Conservation (phyloP, 2,888 invertebrate genomes). For the Gastracanthus pulcherrimus region DNA sequence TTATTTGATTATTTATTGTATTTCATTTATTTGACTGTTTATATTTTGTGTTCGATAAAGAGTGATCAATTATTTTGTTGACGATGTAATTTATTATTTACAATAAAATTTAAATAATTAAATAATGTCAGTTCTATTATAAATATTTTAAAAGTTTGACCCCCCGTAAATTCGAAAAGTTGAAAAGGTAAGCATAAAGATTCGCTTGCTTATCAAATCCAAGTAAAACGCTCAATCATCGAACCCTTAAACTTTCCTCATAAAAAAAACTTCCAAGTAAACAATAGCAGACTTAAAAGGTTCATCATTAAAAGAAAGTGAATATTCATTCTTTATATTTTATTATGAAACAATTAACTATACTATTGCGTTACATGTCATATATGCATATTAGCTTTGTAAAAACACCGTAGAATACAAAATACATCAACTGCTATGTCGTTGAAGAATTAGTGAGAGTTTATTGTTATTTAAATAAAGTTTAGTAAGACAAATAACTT, state of each 20-base stretch:
- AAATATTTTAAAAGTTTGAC: constrained; percentile 28
- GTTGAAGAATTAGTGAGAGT: constrained; percentile 22
- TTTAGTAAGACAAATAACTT: no score
- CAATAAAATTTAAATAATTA: constrained; percentile 37
- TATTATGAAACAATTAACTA: neutral
- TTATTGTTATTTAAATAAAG: no score
- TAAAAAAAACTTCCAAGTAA: constrained; percentile 32
- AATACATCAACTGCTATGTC: constrained; percentile 44
- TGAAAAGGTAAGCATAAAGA: constrained; percentile 48
- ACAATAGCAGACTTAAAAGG: constrained; percentile 7
- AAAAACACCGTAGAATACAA: constrained; percentile 1
- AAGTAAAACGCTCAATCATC: constrained; percentile 49
- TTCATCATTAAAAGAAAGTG: constrained; percentile 1
- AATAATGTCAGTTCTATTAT: constrained; percentile 26
- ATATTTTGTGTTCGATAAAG: constrained; percentile 22
- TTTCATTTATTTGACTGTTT: constrained; percentile 28
- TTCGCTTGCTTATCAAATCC: constrained; percentile 51
- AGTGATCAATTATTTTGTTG: constrained; percentile 20
- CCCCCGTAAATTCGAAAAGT: constrained; percentile 17
- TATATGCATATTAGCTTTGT: constrained; percentile 10
- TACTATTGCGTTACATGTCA: neutral
- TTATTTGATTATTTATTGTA: constrained; percentile 35
- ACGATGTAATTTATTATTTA: constrained; percentile 35
- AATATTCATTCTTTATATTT: constrained; percentile 6
- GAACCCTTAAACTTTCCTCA: constrained; percentile 43